These are phyloP conservation scores for Sternarchorhynchus goeldii DNA, from an alignment of 2,797 vertebrate species.

Conservation along the genomic window DNA sequence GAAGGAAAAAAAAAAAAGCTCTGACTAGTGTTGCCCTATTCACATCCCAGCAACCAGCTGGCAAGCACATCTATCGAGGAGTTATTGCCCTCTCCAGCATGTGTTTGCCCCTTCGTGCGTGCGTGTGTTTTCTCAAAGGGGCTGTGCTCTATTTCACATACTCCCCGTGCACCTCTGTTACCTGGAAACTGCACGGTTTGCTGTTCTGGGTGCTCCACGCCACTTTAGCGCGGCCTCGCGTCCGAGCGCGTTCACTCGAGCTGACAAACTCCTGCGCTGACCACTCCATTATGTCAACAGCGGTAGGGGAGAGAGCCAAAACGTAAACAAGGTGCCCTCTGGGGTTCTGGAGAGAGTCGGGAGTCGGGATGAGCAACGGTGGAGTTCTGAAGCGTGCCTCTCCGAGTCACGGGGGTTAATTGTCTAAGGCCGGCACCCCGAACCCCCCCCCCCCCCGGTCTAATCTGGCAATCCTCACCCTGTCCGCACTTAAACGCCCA, in stretches of 20 bases:
- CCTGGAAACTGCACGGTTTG: constrained; percentile 68
- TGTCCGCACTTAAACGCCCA: constrained; percentile 63
- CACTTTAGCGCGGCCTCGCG: constrained; percentile 40
- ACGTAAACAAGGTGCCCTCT: constrained; percentile 45
- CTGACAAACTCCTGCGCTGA: constrained; percentile 11
- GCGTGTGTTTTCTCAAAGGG: constrained; percentile 60
- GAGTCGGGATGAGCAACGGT: constrained; percentile 8
- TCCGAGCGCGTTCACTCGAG: constrained; percentile 10
- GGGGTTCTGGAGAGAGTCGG: constrained; percentile 40
- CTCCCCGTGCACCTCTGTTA: constrained; percentile 59
- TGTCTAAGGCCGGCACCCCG: constrained; percentile 39
- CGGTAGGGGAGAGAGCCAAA: neutral
- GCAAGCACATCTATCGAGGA: constrained; percentile 60
- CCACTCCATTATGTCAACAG: neutral
- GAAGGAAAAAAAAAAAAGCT: neutral
- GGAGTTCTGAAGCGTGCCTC: neutral
- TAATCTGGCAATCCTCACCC: constrained; percentile 70
- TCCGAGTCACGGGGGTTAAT: constrained; percentile 16
- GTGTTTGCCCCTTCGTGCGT: constrained; percentile 54
- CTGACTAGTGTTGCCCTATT: too few relatives aligned
- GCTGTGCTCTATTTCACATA: constrained; percentile 60
- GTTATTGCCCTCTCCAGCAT: constrained; percentile 46
- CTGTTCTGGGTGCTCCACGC: constrained; percentile 61
- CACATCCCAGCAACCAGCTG: constrained; percentile 61
- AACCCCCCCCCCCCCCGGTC: constrained; percentile 23